Evolutionary conservation across 2,113 vertebrate species (phyloP), one percentile per base, ranked within the genome.

Genomic region (Puntigrus tetrazona): DNA sequence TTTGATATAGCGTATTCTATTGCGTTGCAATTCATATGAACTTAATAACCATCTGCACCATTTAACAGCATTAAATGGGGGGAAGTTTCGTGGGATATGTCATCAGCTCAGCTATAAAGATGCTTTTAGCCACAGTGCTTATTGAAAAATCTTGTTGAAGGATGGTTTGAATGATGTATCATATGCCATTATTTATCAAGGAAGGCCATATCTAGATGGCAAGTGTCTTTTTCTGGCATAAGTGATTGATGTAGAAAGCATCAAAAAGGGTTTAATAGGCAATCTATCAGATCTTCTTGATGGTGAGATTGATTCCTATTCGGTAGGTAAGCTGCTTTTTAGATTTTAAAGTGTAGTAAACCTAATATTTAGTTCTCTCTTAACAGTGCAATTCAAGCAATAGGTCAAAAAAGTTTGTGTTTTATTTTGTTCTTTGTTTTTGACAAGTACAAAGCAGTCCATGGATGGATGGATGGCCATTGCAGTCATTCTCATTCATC

Each of bases 111-210:
- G 84, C 65, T 47, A 38, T 85, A 63, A 81, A 73, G 20, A 47
- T 22, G 77, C 84, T 85, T 85, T 85, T 85, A 80, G 65, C 77
- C 27, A 3, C 18, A 31, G 76, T 3, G 29, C 65, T 55, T 59
- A 22, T 61, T 79, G 65, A 85, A 38, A 65, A 55, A 55, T 85
- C 50, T 43, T n/a, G 67, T 31, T 73, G 65, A 85, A 36, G 47
- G 67, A 73, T 81, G 34, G 38, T 11, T 63, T 25, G 38, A 80
- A 61, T 61, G 77, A 43, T 47, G 27, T 72, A 85, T 80, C 50
- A 34, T 55, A 84, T 45, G 77, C 38, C 77, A 74, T 80, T 45
- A 72, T 78, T 72, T 73, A 47, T 81, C 43, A 80, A 72, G 41
- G 69, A 81, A 47, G 69, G 77, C 70, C 67, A 73, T 7, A 57